Percentiles rank a stretch among this genome's conserved stretches.
These are phyloP conservation scores for Rachycentron canadum DNA, from an alignment of 2,797 vertebrate species.

Conservation along the genomic window DNA sequence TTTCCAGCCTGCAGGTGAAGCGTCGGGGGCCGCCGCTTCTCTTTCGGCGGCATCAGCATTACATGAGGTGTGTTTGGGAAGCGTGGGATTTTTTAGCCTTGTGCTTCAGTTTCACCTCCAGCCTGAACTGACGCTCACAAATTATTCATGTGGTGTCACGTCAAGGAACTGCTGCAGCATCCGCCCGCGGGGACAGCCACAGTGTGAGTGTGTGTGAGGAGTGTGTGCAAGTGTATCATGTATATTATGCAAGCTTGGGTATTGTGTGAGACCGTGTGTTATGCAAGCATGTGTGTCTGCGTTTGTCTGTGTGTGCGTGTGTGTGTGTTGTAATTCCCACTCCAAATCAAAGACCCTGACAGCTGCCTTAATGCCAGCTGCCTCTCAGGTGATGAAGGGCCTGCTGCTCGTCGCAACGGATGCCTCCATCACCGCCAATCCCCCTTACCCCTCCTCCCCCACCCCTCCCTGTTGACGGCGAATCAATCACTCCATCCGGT, in stretches of 20 bases:
- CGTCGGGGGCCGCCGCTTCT: neutral
- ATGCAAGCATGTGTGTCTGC: slow-evolving; percentile 48
- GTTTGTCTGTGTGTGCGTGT: slow-evolving; percentile 30
- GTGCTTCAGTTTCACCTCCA: slow-evolving; percentile 68
- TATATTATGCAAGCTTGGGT: slow-evolving; percentile 59
- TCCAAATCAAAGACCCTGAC: slow-evolving; percentile 84
- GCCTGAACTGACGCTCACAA: slow-evolving; percentile 64
- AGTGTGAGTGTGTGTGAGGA: slow-evolving; percentile 40
- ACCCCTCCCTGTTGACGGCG: slow-evolving; percentile 44
- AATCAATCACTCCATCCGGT: slow-evolving; percentile 78
- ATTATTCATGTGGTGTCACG: slow-evolving; percentile 82
- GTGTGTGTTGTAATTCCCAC: slow-evolving; percentile 74
- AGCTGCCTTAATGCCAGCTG: slow-evolving; percentile 81
- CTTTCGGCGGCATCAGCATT: slow-evolving; percentile 47
- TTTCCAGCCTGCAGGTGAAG: slow-evolving; percentile 52
- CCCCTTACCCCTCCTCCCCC: neutral
- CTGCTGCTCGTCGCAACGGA: slow-evolving; percentile 58
- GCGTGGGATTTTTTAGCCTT: slow-evolving; percentile 67
- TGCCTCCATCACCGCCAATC: slow-evolving; percentile 63
- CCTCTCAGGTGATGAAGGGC: slow-evolving; percentile 79
- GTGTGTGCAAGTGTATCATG: slow-evolving; percentile 47
- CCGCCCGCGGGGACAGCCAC: slow-evolving; percentile 68
- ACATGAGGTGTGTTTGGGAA: slow-evolving; percentile 69
- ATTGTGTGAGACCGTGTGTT: slow-evolving; percentile 65
- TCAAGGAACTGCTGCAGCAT: slow-evolving; percentile 69